Conservation (phyloP, 2,888 invertebrate species). For the Orthonychiurus folsomi region DNA sequence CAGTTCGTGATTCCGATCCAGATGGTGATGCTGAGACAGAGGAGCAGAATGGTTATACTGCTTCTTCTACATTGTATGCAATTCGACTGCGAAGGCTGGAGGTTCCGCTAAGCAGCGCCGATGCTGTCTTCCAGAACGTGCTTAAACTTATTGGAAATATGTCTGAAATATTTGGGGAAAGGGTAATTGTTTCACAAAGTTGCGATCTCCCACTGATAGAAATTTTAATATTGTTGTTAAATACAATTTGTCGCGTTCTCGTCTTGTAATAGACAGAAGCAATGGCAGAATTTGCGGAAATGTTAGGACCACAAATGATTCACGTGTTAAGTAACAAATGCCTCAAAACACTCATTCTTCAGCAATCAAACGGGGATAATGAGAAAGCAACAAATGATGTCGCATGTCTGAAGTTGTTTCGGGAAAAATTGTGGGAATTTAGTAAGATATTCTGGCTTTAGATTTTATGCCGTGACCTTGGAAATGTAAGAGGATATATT, state of each 20-base stretch:
- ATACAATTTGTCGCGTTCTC: too few relatives aligned
- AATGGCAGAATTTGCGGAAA: conserved; percentile 17
- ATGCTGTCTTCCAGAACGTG: conserved; percentile 24
- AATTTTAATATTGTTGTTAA: too few relatives aligned
- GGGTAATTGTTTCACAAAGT: too few relatives aligned
- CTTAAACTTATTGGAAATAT: conserved; percentile 17
- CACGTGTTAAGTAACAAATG: conserved; percentile 28
- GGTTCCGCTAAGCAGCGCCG: conserved; percentile 12
- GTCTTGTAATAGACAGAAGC: conserved; percentile 21
- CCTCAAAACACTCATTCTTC: conserved; percentile 31
- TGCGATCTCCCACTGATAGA: too few relatives aligned
- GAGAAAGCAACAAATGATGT: conserved; percentile 25
- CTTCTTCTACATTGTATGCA: not conserved
- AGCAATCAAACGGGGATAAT: conserved; percentile 26
- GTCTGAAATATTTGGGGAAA: conserved; percentile 18
- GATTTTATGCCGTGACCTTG: not conserved
- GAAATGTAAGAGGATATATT: too few relatives aligned
- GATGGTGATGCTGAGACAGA: not conserved
- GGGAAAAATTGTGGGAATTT: conserved; percentile 9
- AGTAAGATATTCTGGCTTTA: conserved; percentile 18
- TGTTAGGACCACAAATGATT: conserved; percentile 25
- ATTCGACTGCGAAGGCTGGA: conserved; percentile 14
- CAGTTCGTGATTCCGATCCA: not conserved
- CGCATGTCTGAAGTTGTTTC: conserved; percentile 19
- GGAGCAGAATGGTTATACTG: not conserved